Conservation (phyloP, 2,113 vertebrate species). For the Malurus alboscapulatus region DNA sequence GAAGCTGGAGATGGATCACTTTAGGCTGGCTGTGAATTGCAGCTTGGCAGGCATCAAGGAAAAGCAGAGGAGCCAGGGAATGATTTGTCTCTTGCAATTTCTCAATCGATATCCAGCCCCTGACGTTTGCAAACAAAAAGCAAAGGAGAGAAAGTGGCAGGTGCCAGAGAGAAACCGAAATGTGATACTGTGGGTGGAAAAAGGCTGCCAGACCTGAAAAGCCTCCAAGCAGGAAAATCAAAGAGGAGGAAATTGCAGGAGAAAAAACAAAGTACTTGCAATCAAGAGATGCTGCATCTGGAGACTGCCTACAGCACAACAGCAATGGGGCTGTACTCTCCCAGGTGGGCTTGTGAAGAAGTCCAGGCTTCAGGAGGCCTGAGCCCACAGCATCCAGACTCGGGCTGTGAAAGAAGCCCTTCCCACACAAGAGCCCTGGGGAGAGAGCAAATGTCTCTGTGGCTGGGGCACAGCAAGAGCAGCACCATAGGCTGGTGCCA, state of each 20-base stretch:
- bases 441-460: background rate
- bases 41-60: background rate
- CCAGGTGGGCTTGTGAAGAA: constrained; percentile 3
- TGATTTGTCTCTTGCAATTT: constrained; percentile 46
- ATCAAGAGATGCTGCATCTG: constrained; percentile 36
- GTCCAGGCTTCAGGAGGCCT: background rate
- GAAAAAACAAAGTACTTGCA: background rate
- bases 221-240: constrained; percentile 33
- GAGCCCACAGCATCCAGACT: background rate
- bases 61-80: constrained; percentile 29
- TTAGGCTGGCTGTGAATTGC: constrained; percentile 18
- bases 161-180: constrained; percentile 46
- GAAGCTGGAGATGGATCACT: background rate
- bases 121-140: constrained; percentile 49
- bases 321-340: background rate
- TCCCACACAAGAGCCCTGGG: background rate
- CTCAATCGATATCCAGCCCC: constrained; percentile 39
- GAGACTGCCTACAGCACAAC: constrained; percentile 14
- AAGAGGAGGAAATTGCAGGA: constrained; percentile 30
- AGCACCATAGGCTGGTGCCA: background rate
- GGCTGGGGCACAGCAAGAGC: background rate
- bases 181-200: constrained; percentile 49
- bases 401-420: background rate
- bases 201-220: constrained; percentile 54
- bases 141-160: constrained; percentile 33